A percentile compares a stretch with the other conserved stretches of the same genome.
These are phyloP conservation scores for Protobothrops mucrosquamatus DNA, from an alignment of 2,113 vertebrate genomes.

Conservation along the genomic window DNA sequence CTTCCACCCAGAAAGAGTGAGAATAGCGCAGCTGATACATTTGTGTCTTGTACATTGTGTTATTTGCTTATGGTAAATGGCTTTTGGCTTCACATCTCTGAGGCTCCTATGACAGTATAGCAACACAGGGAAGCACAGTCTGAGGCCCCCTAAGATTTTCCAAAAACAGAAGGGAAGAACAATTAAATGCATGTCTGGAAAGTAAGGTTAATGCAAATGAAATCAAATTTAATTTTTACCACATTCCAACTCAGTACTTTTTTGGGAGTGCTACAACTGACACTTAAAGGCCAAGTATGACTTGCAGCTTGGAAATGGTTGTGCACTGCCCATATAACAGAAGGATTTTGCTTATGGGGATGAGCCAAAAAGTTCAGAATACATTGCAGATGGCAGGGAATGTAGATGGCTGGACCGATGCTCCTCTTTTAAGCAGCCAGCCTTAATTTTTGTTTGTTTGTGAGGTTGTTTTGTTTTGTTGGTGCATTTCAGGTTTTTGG, in stretches of 20 bases:
- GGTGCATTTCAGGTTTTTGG: neutral
- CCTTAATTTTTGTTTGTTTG: neutral
- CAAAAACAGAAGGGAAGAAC: neutral
- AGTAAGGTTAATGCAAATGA: neutral
- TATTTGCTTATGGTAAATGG: neutral
- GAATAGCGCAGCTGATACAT: neutral
- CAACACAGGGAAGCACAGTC: neutral
- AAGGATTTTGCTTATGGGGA: neutral
- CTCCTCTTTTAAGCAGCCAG: neutral
- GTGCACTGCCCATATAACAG: neutral
- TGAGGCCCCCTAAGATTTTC: neutral
- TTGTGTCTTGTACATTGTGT: neutral
- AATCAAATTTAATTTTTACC: neutral
- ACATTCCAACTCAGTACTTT: neutral
- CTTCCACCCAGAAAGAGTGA: neutral
- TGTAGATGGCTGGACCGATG: neutral
- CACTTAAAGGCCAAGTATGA: neutral
- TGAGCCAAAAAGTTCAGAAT: neutral
- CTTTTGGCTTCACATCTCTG: neutral
- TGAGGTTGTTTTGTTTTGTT: neutral
- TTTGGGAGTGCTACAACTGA: neutral
- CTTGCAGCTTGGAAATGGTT: neutral
- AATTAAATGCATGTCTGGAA: neutral
- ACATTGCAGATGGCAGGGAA: neutral
- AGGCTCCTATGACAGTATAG: neutral